Evolutionary conservation across 2,888 invertebrate genomes (phyloP), one percentile per base, ranked within the genome.

Genomic region (Philereme vetulata): DNA sequence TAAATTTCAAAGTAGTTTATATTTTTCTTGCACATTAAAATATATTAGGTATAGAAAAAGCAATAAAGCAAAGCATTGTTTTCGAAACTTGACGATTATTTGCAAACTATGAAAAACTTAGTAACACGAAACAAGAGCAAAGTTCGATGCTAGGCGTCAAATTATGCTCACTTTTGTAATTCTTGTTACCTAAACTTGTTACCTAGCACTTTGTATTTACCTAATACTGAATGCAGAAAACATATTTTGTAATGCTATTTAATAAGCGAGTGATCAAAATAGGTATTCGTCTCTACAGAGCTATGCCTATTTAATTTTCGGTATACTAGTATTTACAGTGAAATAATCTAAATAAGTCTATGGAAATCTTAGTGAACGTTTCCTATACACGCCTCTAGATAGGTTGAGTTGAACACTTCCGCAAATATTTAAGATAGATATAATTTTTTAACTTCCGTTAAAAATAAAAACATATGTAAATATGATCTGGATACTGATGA

Each of bases 51-150:
- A 21, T 21, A 21, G 21, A 21, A 21, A 21, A 21, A 2, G 1
- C 21, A 21, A 21, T 21, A 21, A 1, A 21, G 21, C 21, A 21
- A 21, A 1, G 21, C 21, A 21, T 21, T 21, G 21, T 21, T 21
- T 21, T 21, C 21, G 21, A 21, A 21, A 21, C 21, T 21, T 21
- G 21, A 43, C 38, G 50, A 49, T 42, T 35, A 36, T 60, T 51
- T 10, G 43, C 52, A 38, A 43, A 55, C 35, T 45, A 51, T 56
- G 45, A 42, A 54, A 54, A 62, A 65, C 65, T 60, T 60, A 64
- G 71, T 67, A 72, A 78, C 66, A 68, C 54, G 70, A 78, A 66
- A 60, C 47, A 49, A 42, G 51, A 7, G 32, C 52, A 63, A 64
- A 67, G 66, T 60, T 65, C 57, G 53, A 50, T 49, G 49, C 48